Base-by-base conservation (phyloP, 2,888 invertebrate species). In the Drosophila neotestacea region DNA sequence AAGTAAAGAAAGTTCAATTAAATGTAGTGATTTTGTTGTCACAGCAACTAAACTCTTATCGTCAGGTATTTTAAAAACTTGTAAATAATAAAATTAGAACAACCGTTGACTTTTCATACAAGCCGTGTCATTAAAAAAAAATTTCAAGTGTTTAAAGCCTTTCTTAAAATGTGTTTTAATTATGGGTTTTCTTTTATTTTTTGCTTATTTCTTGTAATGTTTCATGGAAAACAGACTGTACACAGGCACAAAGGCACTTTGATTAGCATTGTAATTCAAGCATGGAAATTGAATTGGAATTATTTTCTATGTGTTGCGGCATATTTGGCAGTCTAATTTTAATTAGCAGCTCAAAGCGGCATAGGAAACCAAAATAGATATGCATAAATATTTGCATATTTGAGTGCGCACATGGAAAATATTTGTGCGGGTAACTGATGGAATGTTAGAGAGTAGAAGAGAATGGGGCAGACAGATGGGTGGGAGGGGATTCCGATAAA, bases 381-480 rank as follows among this genome's bases (percentile, higher is more conserved):
- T 79, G 65, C 80, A 60, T 85, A 88, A 83, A 83, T 83, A 85
- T 83, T 83, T 85, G 88, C 84, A 88, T 83, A 78, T 88, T 85
- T 85, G 80, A 85, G 50, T 73, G 86, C 72, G 56, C 86, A 75
- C 67, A 83, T 82, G 70, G 75, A 83, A 83, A 86, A 78, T 83
- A 83, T 85, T 80, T 77, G 59, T 81, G 77, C 66, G 69, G 66
- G 59, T 52, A 27, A 32, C 54, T 69, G 73, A 78, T 73, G 73
- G 41, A 77, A 72, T 62, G 51, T n/a, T 22, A 22, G 22, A 4
- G 34, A 6, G 7, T 9, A 5, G 22, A n/a, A 2, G 11, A n/a
- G 7, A 22, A 5, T 13, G 13, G 4, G 16, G 5, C 32, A 32
- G 22, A 34, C 4, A 22, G 22, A 42, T 42, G 6, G 5, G 22